Evolutionary conservation across 2,113 vertebrate species (phyloP).

Genomic region (Miniopterus natalensis): DNA sequence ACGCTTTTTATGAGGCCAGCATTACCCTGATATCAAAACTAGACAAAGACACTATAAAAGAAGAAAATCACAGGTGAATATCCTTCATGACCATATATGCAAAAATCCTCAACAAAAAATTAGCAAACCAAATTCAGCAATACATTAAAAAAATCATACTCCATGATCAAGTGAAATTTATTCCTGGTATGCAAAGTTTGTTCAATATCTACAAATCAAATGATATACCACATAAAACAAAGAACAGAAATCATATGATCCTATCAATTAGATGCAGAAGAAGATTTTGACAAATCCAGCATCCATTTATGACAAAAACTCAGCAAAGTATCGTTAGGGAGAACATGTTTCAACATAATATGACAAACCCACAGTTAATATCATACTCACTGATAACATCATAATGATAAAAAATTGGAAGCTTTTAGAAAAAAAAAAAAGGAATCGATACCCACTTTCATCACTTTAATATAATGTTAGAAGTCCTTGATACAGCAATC

Average conservation of each 20-base stretch:
- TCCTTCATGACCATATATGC: neutral
- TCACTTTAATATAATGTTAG: neutral
- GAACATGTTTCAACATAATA: neutral
- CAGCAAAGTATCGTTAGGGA: neutral
- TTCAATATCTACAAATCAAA: neutral
- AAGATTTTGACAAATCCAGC: neutral
- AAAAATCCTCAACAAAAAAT: neutral
- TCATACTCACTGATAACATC: neutral
- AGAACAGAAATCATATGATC: neutral
- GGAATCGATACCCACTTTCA: neutral
- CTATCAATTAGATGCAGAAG: neutral
- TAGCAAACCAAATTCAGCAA: neutral
- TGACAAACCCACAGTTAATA: neutral
- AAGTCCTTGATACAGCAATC: too few relatives aligned
- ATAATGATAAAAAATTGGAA: too few relatives aligned
- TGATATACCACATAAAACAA: neutral
- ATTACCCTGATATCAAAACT: neutral
- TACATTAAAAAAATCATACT: neutral
- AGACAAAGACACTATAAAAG: neutral
- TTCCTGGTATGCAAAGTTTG: neutral
- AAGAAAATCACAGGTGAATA: neutral
- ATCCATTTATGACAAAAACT: neutral
- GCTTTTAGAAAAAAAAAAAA: neutral
- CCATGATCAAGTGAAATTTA: neutral
- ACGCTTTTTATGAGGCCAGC: neutral